Evolutionary conservation across 2,888 invertebrate genomes (phyloP).

Genomic region (Eubasilissa splendida): DNA sequence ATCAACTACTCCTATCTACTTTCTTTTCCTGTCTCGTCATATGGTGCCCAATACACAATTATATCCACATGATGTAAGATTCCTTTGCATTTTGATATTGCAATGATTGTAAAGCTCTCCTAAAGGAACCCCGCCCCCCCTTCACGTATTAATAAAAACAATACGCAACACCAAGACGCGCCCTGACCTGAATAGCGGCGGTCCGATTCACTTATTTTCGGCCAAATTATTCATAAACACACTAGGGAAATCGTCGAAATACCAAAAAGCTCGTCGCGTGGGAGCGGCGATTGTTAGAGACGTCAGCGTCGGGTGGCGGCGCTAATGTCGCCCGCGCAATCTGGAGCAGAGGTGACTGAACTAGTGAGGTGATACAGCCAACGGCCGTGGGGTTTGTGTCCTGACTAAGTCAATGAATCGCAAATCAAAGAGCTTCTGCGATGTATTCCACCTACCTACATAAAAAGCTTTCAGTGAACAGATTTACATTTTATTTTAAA

Average conservation of each 20-base stretch:
- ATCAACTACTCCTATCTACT: no score
- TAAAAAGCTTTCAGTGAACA: no score
- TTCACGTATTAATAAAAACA: slow-evolving; percentile 8
- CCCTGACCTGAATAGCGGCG: slow-evolving; percentile 31
- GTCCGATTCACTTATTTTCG: slow-evolving; percentile 24
- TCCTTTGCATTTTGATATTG: no score
- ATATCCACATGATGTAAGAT: no score
- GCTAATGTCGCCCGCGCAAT: slow-evolving; percentile 33
- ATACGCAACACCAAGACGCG: slow-evolving; percentile 27
- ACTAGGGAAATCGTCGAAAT: slow-evolving; percentile 26
- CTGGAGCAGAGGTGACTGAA: slow-evolving; percentile 37
- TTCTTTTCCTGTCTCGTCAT: no score
- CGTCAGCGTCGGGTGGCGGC: slow-evolving; percentile 15
- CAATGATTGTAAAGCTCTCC: no score
- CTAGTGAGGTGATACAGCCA: slow-evolving; percentile 18
- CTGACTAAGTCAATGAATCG: slow-evolving; percentile 23
- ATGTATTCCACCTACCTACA: not conserved
- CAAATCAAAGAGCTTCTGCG: not conserved
- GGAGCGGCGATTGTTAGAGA: slow-evolving; percentile 1
- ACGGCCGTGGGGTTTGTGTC: slow-evolving; percentile 37
- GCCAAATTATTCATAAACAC: slow-evolving; percentile 38
- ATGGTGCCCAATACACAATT: no score
- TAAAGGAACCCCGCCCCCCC: not conserved
- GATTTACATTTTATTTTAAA: not conserved
- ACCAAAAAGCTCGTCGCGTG: slow-evolving; percentile 32